Evolutionary conservation across 2,797 vertebrate species (phyloP).

Genomic region (Selene dorsalis): DNA sequence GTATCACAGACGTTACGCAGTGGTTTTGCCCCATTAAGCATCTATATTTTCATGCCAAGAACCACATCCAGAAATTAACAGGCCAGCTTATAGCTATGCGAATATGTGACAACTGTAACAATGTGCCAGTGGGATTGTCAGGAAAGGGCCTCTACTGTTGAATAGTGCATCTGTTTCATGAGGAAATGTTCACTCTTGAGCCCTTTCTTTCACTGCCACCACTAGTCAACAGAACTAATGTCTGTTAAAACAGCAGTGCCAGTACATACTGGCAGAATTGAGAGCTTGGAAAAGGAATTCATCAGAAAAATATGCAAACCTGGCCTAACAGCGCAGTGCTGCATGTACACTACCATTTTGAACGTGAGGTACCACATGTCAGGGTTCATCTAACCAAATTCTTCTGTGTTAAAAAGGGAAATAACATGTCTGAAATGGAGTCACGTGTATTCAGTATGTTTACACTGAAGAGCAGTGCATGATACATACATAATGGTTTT

Average conservation of each 20-base stretch:
- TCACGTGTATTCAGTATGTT: neutral
- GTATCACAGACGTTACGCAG: conserved; percentile 80
- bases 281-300: conserved; percentile 28
- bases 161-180: conserved; percentile 64
- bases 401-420: conserved; percentile 13
- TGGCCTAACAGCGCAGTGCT: neutral
- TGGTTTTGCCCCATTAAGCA: conserved; percentile 78
- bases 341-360: conserved; percentile 15
- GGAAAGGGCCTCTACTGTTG: conserved; percentile 60
- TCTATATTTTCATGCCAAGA: conserved; percentile 70
- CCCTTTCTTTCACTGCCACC: conserved; percentile 53
- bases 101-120: conserved; percentile 68
- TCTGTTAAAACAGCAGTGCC: conserved; percentile 35
- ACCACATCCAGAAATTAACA: conserved; percentile 79
- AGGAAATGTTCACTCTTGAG: conserved; percentile 67
- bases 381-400: conserved; percentile 4
- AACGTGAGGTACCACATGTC: conserved; percentile 13
- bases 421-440: neutral
- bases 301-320: conserved; percentile 14
- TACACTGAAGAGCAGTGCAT: neutral
- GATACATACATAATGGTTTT: neutral
- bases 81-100: conserved; percentile 52
- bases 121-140: conserved; percentile 63
- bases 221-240: conserved; percentile 49
- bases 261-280: conserved; percentile 17